Conservation (phyloP, 1,140 invertebrate species). For the Dendrolimus kikuchii region DNA sequence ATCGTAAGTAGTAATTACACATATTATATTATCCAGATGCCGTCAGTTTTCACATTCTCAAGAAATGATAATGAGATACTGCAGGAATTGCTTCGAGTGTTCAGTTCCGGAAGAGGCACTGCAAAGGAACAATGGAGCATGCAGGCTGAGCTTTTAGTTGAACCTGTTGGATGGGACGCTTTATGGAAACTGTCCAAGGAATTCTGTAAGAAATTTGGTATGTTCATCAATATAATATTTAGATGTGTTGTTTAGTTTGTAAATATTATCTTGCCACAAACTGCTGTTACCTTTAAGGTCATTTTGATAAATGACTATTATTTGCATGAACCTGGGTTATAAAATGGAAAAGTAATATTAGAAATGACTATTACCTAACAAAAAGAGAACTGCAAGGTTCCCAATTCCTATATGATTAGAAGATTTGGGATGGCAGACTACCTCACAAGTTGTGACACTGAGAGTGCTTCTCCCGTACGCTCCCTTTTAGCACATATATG, state of each 20-base stretch:
- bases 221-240: constrained; percentile 13
- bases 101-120: constrained; percentile 41
- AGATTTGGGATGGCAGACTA: too few relatives aligned
- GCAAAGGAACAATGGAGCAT: constrained; percentile 52
- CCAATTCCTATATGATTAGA: too few relatives aligned
- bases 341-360: too few relatives aligned
- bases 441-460: too few relatives aligned
- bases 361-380: too few relatives aligned
- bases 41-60: constrained; percentile 47
- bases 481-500: too few relatives aligned
- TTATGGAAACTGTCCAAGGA: constrained; percentile 62
- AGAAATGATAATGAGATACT: constrained; percentile 51
- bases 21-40: constrained; percentile 38
- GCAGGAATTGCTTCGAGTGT: constrained; percentile 47
- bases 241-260: too few relatives aligned
- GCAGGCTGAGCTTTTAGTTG: constrained; percentile 52
- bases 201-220: constrained; percentile 63
- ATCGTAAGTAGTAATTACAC: not conserved
- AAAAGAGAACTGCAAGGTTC: too few relatives aligned
- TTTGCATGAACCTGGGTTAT: too few relatives aligned
- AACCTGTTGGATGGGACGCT: constrained; percentile 60
- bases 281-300: too few relatives aligned
- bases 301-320: too few relatives aligned
- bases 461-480: too few relatives aligned
- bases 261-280: not conserved